Evolutionary conservation across 1,140 invertebrate species (phyloP), one percentile per base, ranked within the genome.

Genomic region (Drosophila neocordata): DNA sequence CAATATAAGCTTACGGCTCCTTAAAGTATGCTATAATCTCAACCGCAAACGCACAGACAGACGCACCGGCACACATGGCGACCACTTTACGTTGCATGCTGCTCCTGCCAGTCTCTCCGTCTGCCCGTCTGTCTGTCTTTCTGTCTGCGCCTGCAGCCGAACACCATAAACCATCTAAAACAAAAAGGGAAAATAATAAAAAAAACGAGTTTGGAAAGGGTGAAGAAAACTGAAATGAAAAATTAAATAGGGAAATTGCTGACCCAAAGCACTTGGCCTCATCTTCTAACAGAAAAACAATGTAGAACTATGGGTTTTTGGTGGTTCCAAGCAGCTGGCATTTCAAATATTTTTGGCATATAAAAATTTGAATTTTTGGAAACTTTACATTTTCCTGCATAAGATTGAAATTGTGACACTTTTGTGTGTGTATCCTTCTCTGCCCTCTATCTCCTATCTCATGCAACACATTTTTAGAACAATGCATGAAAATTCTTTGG

Each of bases 21-120:
- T 82, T 78, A 85, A 87, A 85, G 74, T 78, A 57, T 82, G 82
- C 83, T 65, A 87, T 85, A 87, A 85, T 88, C 82, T 81, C 56
- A 15, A 61, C 38, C 60, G 44, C 69, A 65, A 38, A 48, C 37
- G 15, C 51, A 56, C 34, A 37, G 51, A 11, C 34, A 62, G 38
- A 37, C 48, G 41, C 59, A 15, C n/a, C n/a, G 44, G 18, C 52
- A 34, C 15, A 52, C n/a, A 57, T 60, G 65, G 62, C 69, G 57
- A 66, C 22, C 82, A 84, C 77, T 79, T 84, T 73, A 64, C 66
- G 48, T 52, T 74, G 69, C 62, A 66, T 70, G 68, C 48, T 66
- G 63, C 67, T 52, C 66, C 67, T 20, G 71, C 44, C 55, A 27
- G 34, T 34, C 0, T 9, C 56, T 20, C 22, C 1, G 9, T n/a